Conservation (phyloP, 2,888 invertebrate species). For the Dimorphilus gyrociliatus region DNA sequence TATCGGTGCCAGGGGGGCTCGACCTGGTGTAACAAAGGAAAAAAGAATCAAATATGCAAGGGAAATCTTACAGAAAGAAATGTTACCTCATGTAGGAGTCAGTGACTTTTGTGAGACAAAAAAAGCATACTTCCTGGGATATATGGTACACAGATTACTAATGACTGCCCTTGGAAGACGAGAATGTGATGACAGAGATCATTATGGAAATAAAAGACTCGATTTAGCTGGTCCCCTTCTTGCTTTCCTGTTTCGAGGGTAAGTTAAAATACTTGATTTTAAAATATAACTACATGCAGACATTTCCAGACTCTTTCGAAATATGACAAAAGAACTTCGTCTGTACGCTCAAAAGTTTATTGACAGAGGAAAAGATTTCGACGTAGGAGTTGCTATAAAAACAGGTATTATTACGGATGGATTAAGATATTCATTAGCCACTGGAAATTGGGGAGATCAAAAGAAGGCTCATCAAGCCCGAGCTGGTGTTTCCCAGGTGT, state of each 20-base stretch:
- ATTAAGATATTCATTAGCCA: conserved; percentile 87
- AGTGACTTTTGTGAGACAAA: conserved; percentile 99
- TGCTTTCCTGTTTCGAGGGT: conserved; percentile 87
- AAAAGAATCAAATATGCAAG: conserved; percentile 97
- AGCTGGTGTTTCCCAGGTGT: conserved; percentile 76
- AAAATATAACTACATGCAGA: too few relatives aligned
- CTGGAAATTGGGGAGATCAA: conserved; percentile 99
- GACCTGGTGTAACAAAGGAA: conserved; percentile 95
- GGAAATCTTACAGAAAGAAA: conserved; percentile 98
- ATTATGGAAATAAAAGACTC: conserved; percentile 94
- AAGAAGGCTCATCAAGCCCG: conserved; percentile 98
- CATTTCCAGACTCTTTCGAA: conserved; percentile 58
- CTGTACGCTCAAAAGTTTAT: conserved; percentile 97
- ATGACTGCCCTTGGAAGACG: conserved; percentile 74
- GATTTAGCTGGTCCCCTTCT: conserved; percentile 92
- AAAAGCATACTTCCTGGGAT: conserved; percentile 94
- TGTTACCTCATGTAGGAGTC: conserved; percentile 97
- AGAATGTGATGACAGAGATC: conserved; percentile 97
- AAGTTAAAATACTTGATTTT: conserved; percentile 11
- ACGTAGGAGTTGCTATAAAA: conserved; percentile 84
- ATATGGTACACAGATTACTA: conserved; percentile 94
- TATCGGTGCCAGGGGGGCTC: conserved; percentile 89
- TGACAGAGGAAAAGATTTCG: conserved; percentile 95
- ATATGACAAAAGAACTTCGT: conserved; percentile 86
- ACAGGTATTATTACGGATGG: conserved; percentile 97